phyloP scores from a whole-genome alignment of 2,113 vertebrate species.

The Piaya cayana region DNA sequence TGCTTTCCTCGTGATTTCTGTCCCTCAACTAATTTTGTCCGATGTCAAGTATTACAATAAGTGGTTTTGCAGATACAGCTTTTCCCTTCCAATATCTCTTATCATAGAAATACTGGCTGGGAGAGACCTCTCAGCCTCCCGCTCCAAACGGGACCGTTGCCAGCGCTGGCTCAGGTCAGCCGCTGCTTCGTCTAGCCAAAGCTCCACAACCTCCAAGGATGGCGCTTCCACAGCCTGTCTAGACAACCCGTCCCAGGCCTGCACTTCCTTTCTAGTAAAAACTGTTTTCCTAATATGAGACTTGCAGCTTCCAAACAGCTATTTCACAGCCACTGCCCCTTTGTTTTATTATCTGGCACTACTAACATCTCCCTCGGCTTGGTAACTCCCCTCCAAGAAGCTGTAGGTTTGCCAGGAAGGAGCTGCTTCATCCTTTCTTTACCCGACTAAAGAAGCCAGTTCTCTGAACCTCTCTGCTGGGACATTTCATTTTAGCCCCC shows the following conservation, averaged over 20 bases:
- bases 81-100: constrained; percentile 36
- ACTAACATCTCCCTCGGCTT: neutral
- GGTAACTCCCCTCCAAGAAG: neutral
- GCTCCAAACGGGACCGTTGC: neutral
- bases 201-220: constrained; percentile 11
- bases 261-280: constrained; percentile 16
- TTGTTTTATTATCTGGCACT: neutral
- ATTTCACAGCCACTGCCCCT: neutral
- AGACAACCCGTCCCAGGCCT: constrained; percentile 38
- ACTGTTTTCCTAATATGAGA: neutral
- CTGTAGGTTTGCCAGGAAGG: fast-evolving
- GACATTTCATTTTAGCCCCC: neutral
- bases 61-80: constrained; percentile 1
- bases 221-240: constrained; percentile 30
- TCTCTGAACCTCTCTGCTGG: neutral
- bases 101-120: constrained; percentile 12
- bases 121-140: neutral
- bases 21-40: neutral
- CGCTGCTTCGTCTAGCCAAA: neutral
- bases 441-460: neutral
- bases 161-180: neutral
- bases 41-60: neutral
- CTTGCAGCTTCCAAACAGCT: neutral
- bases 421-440: neutral
- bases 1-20: neutral